Percentiles rank a stretch among this genome's conserved stretches.
These are phyloP conservation scores for Gymnopithys bicolor DNA, from an alignment of 2,797 vertebrate species.

Conservation along the genomic window DNA sequence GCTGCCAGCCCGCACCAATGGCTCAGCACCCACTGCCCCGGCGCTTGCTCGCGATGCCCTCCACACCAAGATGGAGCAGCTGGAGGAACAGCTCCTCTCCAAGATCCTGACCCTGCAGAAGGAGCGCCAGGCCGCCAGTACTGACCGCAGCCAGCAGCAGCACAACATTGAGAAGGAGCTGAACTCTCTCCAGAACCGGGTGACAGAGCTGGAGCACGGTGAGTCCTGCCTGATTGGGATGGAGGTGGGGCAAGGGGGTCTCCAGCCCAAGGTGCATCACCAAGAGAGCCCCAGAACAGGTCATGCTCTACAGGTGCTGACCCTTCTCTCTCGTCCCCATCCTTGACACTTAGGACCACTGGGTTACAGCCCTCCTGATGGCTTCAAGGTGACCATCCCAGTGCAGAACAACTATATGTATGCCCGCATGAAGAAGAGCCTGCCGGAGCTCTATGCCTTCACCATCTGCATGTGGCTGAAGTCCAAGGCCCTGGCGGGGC, in stretches of 20 bases:
- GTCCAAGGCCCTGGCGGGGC: slow-evolving; percentile 78
- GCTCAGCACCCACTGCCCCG: slow-evolving; percentile 31
- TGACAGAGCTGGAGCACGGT: slow-evolving; percentile 90
- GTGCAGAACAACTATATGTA: slow-evolving; percentile 95
- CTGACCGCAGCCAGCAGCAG: slow-evolving; percentile 83
- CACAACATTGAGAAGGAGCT: slow-evolving; percentile 88
- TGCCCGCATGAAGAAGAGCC: slow-evolving; percentile 83
- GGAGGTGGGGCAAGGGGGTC: rapidly evolving
- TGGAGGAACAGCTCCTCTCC: slow-evolving; percentile 91
- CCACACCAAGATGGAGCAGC: slow-evolving; percentile 87
- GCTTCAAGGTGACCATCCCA: slow-evolving; percentile 90
- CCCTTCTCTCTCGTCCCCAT: background rate
- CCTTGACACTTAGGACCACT: slow-evolving; percentile 28
- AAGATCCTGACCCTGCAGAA: slow-evolving; percentile 92
- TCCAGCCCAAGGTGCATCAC: rapidly evolving
- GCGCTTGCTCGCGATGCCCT: slow-evolving; percentile 51
- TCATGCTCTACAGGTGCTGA: background rate
- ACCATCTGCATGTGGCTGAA: slow-evolving; percentile 93
- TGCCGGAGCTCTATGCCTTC: slow-evolving; percentile 89
- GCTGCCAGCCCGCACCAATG: slow-evolving; percentile 82
- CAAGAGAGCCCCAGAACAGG: background rate
- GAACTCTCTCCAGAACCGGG: slow-evolving; percentile 84
- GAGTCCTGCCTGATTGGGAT: background rate
- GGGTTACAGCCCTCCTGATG: slow-evolving; percentile 77
- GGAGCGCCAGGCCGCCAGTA: slow-evolving; percentile 84